Evolutionary conservation across 2,797 vertebrate species (phyloP).

Genomic region (Tokudaia tokunoshimensis): DNA sequence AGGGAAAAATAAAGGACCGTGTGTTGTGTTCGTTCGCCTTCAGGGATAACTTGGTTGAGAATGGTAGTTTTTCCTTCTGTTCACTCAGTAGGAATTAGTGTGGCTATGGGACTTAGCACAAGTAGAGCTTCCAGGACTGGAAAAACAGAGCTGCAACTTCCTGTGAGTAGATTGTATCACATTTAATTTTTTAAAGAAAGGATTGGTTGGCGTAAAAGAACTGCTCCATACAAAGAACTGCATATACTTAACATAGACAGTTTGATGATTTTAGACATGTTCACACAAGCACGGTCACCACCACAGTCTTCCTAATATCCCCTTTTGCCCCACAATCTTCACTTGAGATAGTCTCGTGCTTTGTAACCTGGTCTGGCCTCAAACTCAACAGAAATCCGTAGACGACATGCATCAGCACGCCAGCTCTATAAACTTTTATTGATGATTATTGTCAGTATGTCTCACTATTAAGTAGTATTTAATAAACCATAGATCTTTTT

Average conservation of each 20-base stretch:
- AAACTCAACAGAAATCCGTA: not conserved
- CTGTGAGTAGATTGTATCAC: not conserved
- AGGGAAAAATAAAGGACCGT: not conserved
- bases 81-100: not conserved
- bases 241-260: not conserved
- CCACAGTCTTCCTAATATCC: not conserved
- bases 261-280: not conserved
- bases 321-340: not conserved
- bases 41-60: slow-evolving; percentile 14
- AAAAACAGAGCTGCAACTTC: not conserved
- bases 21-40: not conserved
- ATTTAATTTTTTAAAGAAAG: not conserved
- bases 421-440: not conserved
- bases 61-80: slow-evolving; percentile 12
- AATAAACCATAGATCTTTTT: slow-evolving; percentile 4
- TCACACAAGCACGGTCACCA: not conserved
- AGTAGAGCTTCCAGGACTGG: slow-evolving; percentile 18
- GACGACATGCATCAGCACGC: not conserved
- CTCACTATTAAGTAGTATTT: slow-evolving; percentile 2
- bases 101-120: not conserved
- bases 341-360: not conserved
- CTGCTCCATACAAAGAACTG: not conserved
- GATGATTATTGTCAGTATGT: not conserved
- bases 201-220: not conserved
- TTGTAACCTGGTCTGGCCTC: not conserved